Evolutionary conservation across 2,797 vertebrate species (phyloP).

Genomic region (Salmo trutta): DNA sequence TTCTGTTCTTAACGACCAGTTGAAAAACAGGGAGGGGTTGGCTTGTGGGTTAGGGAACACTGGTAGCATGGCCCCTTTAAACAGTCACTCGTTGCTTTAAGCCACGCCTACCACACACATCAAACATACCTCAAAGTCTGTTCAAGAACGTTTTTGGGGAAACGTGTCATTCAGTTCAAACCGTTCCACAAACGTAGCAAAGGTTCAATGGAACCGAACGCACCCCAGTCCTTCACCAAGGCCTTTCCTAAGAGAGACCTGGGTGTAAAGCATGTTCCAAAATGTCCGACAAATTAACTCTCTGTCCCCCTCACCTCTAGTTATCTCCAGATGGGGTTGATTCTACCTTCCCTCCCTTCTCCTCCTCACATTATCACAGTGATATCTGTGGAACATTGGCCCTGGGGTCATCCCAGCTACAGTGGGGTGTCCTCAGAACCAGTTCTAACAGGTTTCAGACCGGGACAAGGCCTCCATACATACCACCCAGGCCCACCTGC

Average conservation of each 20-base stretch:
- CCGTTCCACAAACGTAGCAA: no score
- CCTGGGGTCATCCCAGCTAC: background rate
- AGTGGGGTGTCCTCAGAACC: constrained; percentile 39
- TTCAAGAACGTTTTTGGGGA: no score
- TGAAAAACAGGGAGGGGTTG: no score
- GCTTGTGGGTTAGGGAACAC: no score
- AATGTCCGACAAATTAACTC: background rate
- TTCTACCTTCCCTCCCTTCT: background rate
- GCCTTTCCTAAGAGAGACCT: background rate
- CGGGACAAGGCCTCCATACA: constrained; percentile 63
- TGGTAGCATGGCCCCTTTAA: no score
- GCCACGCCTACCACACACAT: no score
- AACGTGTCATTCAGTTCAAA: no score
- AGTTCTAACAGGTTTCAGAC: constrained; percentile 6
- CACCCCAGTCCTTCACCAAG: background rate
- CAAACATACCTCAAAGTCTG: no score
- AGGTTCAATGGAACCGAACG: no score
- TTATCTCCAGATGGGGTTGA: background rate
- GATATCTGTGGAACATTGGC: constrained; percentile 5
- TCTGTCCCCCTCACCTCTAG: constrained; percentile 3
- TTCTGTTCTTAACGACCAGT: no score
- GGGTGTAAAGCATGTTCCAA: background rate
- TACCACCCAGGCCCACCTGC: constrained; percentile 48
- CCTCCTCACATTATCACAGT: background rate
- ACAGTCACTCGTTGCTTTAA: no score